Evolutionary conservation across 2,113 vertebrate genomes (phyloP), one percentile per base, ranked within the genome.

Genomic region (Cichladusa arquata): DNA sequence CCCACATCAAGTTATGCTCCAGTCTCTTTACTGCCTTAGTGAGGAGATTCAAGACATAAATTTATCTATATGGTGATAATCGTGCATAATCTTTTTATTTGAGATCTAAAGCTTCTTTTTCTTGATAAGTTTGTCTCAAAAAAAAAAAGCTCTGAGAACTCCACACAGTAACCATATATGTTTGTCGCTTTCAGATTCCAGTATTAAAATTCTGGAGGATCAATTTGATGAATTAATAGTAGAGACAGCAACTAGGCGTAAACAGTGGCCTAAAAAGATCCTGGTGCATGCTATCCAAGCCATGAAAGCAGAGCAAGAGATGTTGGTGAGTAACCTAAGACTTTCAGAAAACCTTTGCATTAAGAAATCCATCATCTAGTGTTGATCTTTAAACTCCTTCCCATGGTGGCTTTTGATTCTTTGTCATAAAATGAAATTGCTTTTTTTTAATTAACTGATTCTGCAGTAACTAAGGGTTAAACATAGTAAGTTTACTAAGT

Each of bases 161-260:
- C 18, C 19, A 4, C 19, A 4, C 18, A 53, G 15, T 83, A 48
- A 53, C 92, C 93, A 60, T 87, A 93, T 73, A 66, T 89, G 54
- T 54, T 56, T 84, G 50, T 85, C 9, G 61, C 93, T 88, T 92
- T 84, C 94, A 98, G 98, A 90, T 92, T 97, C 97, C 36, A 97
- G 93, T 89, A 96, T 98, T 25, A 95, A 96, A 79, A 85, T 97
- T n/a, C 95, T 99, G 70, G 98, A 99, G 65, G 98, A 98, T 86
- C 90, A 98, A 4, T 97, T 99, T 96, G 99, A 99, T 92, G 98
- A 99, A 82, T 87, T 98, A 81, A 98, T 99, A 58, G 98, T 99
- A 19, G 98, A 99, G 91, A 96, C 98, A 23, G 80, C 98, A 85
- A 94, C 93, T 69, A 99, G 98, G 81, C 99, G 99, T 67, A 98